Percentiles rank a stretch among this genome's conserved stretches.
These are phyloP conservation scores for Aegotheles bennettii DNA, from an alignment of 2,113 vertebrate species.

Conservation along the genomic window DNA sequence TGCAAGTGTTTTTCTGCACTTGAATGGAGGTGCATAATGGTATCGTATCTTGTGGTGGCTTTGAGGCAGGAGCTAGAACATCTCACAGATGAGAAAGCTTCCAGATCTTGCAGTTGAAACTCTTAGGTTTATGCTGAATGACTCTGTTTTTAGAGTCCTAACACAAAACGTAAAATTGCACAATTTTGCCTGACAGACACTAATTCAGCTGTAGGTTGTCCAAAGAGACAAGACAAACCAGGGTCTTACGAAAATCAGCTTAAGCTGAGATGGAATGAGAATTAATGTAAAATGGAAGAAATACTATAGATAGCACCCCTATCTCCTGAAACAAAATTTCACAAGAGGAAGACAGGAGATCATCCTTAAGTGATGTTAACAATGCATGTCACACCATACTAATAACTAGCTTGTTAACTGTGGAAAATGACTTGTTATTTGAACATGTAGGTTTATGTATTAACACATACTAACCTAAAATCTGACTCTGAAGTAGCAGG, in stretches of 20 bases:
- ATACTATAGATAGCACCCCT: not conserved
- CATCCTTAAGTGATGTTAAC: not conserved
- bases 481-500: not conserved
- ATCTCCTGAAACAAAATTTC: not conserved
- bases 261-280: not conserved
- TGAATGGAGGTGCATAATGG: not conserved
- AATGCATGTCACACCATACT: rapidly evolving
- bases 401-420: not conserved
- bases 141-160: not conserved
- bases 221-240: not conserved
- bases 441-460: not conserved
- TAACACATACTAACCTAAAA: not conserved
- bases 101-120: not conserved
- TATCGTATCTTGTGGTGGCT: not conserved
- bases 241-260: not conserved
- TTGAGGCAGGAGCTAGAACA: not conserved
- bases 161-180: not conserved
- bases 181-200: not conserved
- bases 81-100: not conserved
- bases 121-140: not conserved
- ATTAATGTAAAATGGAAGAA: not conserved
- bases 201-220: not conserved
- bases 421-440: not conserved
- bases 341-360: not conserved
- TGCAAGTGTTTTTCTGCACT: not conserved